phyloP scores from a whole-genome alignment of 2,888 invertebrate genomes.

The Scaptomyza tumidula region DNA sequence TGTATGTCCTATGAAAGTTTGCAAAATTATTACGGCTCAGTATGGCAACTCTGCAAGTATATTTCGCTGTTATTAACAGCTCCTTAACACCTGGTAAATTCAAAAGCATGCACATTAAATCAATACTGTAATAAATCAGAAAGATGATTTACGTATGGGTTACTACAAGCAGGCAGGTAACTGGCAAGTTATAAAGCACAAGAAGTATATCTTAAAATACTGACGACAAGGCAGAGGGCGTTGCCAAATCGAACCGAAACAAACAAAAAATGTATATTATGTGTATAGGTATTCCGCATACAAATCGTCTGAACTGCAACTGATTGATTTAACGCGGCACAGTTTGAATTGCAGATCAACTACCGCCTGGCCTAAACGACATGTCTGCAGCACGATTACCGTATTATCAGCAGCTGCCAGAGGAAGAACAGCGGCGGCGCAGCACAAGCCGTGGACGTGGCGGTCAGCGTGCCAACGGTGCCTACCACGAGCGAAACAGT shows the following conservation, averaged over 20 bases:
- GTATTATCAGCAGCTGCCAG: conserved; percentile 64
- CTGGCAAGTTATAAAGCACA: conserved; percentile 11
- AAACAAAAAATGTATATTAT: conserved; percentile 44
- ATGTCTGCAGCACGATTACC: conserved; percentile 74
- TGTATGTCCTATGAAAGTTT: conserved; percentile 3
- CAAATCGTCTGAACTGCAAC: conserved; percentile 53
- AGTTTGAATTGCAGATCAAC: conserved; percentile 83
- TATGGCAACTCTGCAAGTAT: conserved; percentile 24
- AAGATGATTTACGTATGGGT: neutral
- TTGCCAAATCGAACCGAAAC: conserved; percentile 30
- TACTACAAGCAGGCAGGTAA: conserved; percentile 8
- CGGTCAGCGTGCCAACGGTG: conserved; percentile 23
- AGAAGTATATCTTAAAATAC: conserved; percentile 4
- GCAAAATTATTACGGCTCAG: neutral
- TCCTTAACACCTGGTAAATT: neutral
- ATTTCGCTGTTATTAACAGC: conserved; percentile 7
- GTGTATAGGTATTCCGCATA: conserved; percentile 73
- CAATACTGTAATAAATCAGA: neutral
- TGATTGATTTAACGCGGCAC: conserved; percentile 82
- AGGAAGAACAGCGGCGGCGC: conserved; percentile 21
- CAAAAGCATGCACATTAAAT: conserved; percentile 2
- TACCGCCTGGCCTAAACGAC: conserved; percentile 19
- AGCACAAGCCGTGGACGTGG: conserved; percentile 12
- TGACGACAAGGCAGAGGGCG: conserved; percentile 22
- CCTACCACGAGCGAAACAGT: conserved; percentile 33